Evolutionary conservation across 2,797 vertebrate species (phyloP).

Genomic region (Euphonia xanthogaster): DNA sequence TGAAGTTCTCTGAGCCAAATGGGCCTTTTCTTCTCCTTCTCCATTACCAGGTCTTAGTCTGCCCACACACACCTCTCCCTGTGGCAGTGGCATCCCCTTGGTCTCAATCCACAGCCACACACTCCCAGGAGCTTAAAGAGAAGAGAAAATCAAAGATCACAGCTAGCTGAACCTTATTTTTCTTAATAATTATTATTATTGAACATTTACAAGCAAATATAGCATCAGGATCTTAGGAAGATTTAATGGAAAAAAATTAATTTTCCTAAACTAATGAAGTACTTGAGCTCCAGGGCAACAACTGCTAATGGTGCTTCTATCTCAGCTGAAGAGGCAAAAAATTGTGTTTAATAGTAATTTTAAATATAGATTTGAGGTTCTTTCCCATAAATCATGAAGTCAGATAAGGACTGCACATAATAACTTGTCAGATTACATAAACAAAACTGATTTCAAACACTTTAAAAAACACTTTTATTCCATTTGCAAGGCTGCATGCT

Average conservation of each 20-base stretch:
- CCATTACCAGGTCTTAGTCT: neutral
- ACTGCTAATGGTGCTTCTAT: slow-evolving; percentile 6
- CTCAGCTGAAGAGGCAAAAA: slow-evolving; percentile 24
- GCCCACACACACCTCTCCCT: neutral
- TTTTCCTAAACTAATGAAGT: slow-evolving; percentile 40
- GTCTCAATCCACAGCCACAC: neutral
- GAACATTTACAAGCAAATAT: neutral
- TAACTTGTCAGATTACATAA: slow-evolving; percentile 41
- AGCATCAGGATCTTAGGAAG: neutral
- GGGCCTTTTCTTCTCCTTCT: neutral
- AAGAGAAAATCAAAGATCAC: neutral
- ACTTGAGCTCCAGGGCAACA: slow-evolving; percentile 32
- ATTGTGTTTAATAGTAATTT: slow-evolving; percentile 17
- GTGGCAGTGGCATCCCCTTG: fast-evolving
- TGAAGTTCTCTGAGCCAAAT: neutral
- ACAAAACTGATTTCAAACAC: slow-evolving; percentile 11
- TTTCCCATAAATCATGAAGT: slow-evolving; percentile 33
- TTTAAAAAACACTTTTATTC: neutral
- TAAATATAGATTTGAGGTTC: slow-evolving; percentile 23
- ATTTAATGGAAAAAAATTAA: neutral
- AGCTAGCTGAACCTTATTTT: neutral
- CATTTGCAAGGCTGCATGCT: neutral
- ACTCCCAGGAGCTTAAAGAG: neutral
- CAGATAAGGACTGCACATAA: neutral
- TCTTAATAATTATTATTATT: neutral